phyloP scores from a whole-genome alignment of 2,888 invertebrate genomes.

The Eupithecia abbreviata region DNA sequence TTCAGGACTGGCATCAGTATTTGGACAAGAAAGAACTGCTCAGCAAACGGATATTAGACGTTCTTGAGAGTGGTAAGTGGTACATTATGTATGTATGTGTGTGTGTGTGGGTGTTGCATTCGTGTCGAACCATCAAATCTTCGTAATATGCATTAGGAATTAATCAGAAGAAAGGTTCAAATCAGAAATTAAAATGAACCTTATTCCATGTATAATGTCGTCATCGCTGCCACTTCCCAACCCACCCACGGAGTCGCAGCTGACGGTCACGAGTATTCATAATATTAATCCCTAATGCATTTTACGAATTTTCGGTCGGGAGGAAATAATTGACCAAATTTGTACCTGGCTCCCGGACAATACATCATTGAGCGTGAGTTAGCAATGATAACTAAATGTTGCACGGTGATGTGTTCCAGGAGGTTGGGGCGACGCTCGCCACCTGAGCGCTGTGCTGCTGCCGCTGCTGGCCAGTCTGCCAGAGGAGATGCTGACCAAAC shows the following conservation, averaged over 20 bases:
- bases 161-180: no score
- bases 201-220: no score
- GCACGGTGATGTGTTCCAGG: slow-evolving; percentile 64
- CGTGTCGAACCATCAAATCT: neutral
- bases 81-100: neutral
- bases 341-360: no score
- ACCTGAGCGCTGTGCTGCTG: slow-evolving; percentile 89
- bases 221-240: no score
- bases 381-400: neutral
- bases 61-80: slow-evolving; percentile 67
- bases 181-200: no score
- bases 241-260: no score
- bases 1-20: slow-evolving; percentile 87
- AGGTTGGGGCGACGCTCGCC: slow-evolving; percentile 90
- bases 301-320: no score
- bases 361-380: neutral
- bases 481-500: slow-evolving; percentile 71
- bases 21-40: slow-evolving; percentile 90
- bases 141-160: no score
- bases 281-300: no score
- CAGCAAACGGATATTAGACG: slow-evolving; percentile 61
- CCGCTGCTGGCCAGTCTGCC: slow-evolving; percentile 90
- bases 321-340: no score
- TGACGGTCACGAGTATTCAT: no score
- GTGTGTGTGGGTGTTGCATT: neutral